Conservation (phyloP, 2,888 invertebrate species). For the Limnephilus lunatus region DNA sequence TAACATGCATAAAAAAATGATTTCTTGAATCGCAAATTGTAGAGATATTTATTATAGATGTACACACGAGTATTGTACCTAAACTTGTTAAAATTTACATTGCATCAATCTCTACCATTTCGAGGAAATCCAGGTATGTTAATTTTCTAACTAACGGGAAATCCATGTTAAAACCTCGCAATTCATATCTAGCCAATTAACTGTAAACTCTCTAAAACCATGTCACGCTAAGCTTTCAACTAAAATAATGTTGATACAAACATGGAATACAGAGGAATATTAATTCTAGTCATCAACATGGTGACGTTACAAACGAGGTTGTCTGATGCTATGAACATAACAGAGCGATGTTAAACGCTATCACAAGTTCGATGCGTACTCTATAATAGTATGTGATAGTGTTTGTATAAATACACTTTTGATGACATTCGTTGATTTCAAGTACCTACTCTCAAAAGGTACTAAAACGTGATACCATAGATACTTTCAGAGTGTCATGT, state of each 20-base stretch:
- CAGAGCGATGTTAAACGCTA: neutral
- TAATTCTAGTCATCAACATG: neutral
- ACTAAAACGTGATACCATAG: neutral
- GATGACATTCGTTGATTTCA: neutral
- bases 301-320: neutral
- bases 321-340: neutral
- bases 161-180: neutral
- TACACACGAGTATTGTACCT: too few species aligned
- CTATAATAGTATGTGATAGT: neutral
- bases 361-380: neutral
- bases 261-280: neutral
- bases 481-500: neutral
- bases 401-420: neutral
- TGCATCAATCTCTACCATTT: neutral
- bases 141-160: neutral
- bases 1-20: too few species aligned
- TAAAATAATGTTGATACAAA: neutral
- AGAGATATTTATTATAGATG: too few species aligned
- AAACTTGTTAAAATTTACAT: neutral
- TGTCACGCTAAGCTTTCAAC: neutral
- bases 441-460: neutral
- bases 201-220: neutral
- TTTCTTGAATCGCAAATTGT: too few species aligned
- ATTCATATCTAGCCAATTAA: neutral
- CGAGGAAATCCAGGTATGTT: neutral